These are phyloP conservation scores for Eupeodes luniger DNA, from an alignment of 2,888 invertebrate species.

Conservation along the genomic window DNA sequence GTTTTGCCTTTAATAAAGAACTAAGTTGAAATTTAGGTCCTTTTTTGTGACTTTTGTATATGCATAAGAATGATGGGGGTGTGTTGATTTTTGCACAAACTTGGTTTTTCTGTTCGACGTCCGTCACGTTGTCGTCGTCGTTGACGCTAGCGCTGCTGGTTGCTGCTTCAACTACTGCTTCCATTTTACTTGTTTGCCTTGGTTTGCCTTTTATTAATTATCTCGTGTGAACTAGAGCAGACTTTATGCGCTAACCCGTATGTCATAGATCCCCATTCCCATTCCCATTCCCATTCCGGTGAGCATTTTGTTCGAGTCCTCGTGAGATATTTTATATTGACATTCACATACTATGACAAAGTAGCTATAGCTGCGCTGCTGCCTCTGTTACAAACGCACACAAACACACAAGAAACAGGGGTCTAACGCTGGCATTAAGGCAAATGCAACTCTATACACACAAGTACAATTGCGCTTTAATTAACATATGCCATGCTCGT, in stretches of 20 bases:
- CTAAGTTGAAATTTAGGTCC: conserved; percentile 62
- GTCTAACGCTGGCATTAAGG: conserved; percentile 39
- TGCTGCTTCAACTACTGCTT: conserved; percentile 1
- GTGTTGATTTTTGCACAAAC: conserved; percentile 69
- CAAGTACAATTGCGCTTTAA: conserved; percentile 72
- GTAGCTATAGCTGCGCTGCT: conserved; percentile 1
- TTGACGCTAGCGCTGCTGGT: conserved; percentile 17
- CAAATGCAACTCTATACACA: conserved; percentile 61
- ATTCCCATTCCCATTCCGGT: conserved; percentile 22
- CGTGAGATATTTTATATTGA: conserved; percentile 52
- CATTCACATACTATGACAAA: conserved; percentile 8
- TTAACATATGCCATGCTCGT: conserved; percentile 65
- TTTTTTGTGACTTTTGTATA: conserved; percentile 31
- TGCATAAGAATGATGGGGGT: conserved; percentile 50
- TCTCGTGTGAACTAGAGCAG: conserved; percentile 76
- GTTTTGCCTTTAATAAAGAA: conserved; percentile 55
- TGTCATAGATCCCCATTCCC: conserved; percentile 45
- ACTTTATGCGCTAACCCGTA: conserved; percentile 74
- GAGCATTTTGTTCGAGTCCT: conserved; percentile 44
- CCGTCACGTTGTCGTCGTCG: background rate
- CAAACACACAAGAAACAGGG: background rate
- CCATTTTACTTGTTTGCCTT: conserved; percentile 61
- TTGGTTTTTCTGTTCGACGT: conserved; percentile 46
- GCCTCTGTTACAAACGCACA: conserved; percentile 3
- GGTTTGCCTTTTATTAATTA: conserved; percentile 76